Evolutionary conservation across 2,797 vertebrate genomes (phyloP), one percentile per base, ranked within the genome.

Genomic region (Acrossocheilus fasciatus): DNA sequence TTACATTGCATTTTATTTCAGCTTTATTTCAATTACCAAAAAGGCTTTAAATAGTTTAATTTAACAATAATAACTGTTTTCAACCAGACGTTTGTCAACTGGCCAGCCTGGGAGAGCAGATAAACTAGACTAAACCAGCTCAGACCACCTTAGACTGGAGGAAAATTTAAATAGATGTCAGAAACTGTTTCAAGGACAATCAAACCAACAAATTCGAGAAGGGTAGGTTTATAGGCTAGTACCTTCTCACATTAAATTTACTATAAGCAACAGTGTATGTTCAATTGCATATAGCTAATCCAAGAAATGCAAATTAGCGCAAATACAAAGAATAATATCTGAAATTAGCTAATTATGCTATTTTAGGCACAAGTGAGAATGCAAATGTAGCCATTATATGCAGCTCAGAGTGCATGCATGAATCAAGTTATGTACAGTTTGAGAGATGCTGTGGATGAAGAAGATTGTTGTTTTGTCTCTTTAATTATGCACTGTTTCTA

Each of bases 341-440:
- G 4, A 39, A 69, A 36, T 69, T 0, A 52, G 39, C 20, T n/a
- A 57, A 59, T 41, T 20, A 76, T 15, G 34, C 30, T 34, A 36
- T 50, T 72, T 72, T 57, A 6, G 47, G 8, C 20, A 43, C 6
- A 68, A 36, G 26, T 0, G 1, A 57, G 68, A 70, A 70, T 26
- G 68, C 23, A 41, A 17, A 57, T 69, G 18, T 54, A 57, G 70
- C 36, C 7, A 41, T 69, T 36, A 26, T n/a, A 52, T 17, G 30
- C 34, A 52, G 50, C 41, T 41, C 50, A 77, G 23, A 39, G 12
- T 7, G 6, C 17, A 41, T 18, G 15, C 79, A 41, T 70, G 34
- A 57, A 54, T 72, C 50, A 45, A 74, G 57, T 83, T 36, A 64
- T 83, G 52, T 66, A 75, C 57, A 75, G 18, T 75, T 64, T 36